A percentile compares a stretch with the other conserved stretches of the same genome.
Conservation (phyloP, 2,113 vertebrate species). For the Platycercus adscitus region DNA sequence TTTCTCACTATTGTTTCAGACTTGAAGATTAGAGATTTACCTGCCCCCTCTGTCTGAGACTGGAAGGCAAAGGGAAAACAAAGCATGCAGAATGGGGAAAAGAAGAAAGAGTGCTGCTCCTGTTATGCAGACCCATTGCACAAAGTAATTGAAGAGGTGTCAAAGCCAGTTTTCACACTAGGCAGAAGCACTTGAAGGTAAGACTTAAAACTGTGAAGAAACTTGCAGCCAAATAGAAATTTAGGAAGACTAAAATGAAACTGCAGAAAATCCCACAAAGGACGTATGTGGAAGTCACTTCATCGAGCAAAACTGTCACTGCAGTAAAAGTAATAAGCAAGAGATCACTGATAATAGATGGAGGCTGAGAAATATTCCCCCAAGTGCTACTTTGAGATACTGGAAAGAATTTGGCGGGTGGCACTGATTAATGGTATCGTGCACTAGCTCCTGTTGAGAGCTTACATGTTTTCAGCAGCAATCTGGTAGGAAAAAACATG, state of each 20-base stretch:
- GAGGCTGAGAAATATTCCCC: neutral
- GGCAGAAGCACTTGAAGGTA: neutral
- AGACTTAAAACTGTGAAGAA: neutral
- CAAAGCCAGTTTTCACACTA: neutral
- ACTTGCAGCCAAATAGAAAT: neutral
- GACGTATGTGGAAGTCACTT: neutral
- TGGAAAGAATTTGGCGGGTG: neutral
- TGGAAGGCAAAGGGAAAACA: neutral
- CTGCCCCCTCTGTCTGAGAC: neutral
- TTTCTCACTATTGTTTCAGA: neutral
- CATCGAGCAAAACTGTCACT: neutral
- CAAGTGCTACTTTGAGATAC: neutral
- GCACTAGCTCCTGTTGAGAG: neutral
- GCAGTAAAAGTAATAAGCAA: neutral
- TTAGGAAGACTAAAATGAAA: neutral
- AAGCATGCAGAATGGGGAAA: neutral
- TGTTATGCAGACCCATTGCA: neutral
- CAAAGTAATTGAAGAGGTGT: neutral
- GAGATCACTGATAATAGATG: slow-evolving; percentile 14
- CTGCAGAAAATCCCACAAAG: neutral
- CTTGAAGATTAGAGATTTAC: neutral
- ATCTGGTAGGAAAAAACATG: neutral
- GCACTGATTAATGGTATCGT: slow-evolving; percentile 10
- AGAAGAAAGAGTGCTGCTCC: neutral
- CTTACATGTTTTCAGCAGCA: neutral